Evolutionary conservation across 1,140 invertebrate genomes (phyloP), one percentile per base, ranked within the genome.

Genomic region (Notospermus geniculatus): DNA sequence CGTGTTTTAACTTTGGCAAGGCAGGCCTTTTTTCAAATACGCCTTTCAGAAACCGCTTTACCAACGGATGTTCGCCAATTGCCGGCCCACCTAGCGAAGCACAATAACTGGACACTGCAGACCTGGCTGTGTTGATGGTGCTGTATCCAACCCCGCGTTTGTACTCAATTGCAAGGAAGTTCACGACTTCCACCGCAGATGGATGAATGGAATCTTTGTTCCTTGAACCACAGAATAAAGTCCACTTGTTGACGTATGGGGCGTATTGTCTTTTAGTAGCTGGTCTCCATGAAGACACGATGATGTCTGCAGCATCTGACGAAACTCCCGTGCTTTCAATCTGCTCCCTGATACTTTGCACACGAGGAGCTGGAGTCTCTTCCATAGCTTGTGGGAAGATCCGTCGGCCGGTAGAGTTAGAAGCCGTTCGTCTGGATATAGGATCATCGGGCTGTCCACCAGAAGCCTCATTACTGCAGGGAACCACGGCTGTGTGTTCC

Each of bases 401-500:
- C 19, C 39, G n/a, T 19, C 11, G 19, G 39, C 11, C 11, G 39
- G 39, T 19, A 43, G 19, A 11, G 19, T 19, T 43, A 43, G 39
- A 19, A 43, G 39, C 11, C 19, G 11, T 19, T 11, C 39, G 11
- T 19, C 19, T 43, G 39, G 39, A 13, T 11, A 13, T 19, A 43
- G 19, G 19, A 43, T 43, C 39, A 43, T 11, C 39, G 39, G 39
- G 11, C 11, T 11, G 11, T 43, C 39, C 19, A 43, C 39, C 39
- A 43, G 19, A 11, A 43, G 11, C 11, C 19, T 11, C 39, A 43
- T 43, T 19, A 43, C 11, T 13, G 11, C 19, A 19, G 39, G 39
- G 19, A 13, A 43, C 39, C 39, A 43, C 39, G 39, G 39, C 39
- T 43, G 39, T 43, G 39, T 43, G 39, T 43, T 43, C 39, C 39